Percentiles rank a stretch among this genome's conserved stretches.
Conservation (phyloP, 1,140 invertebrate species). For the Melitaea cinxia region DNA sequence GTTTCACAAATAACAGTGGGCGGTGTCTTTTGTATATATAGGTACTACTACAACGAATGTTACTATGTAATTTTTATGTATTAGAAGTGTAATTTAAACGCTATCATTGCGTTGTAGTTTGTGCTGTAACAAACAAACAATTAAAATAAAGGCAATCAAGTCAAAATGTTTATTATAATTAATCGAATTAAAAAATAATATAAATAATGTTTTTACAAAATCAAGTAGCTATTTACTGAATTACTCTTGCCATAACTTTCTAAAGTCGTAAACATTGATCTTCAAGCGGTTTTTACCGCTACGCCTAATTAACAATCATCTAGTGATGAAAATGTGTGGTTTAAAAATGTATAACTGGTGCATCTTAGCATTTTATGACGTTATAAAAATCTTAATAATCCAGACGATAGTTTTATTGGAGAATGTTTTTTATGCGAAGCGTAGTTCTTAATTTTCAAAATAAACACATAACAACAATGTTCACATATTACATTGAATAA, state of each 20-base stretch:
- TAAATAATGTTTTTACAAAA: conserved; percentile 14
- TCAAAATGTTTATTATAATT: no score
- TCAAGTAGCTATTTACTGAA: background rate
- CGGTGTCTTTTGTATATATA: background rate
- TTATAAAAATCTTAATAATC: conserved; percentile 14
- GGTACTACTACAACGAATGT: background rate
- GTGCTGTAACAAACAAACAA: no score
- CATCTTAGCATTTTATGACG: conserved; percentile 8
- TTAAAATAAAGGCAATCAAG: no score
- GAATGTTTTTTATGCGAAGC: background rate
- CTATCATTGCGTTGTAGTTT: no score
- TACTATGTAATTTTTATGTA: conserved; percentile 1
- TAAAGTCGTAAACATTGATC: conserved; percentile 23
- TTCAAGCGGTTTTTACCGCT: conserved; percentile 28
- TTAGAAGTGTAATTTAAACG: background rate
- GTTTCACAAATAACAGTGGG: conserved; percentile 47
- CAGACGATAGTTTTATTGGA: conserved; percentile 8
- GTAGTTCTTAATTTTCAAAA: conserved; percentile 11
- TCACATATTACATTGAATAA: conserved; percentile 8
- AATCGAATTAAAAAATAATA: background rate
- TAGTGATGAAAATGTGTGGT: conserved; percentile 17
- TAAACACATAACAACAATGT: conserved; percentile 8
- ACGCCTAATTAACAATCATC: conserved; percentile 29
- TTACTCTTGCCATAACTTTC: conserved; percentile 22
- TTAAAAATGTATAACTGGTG: conserved; percentile 23